Percentiles rank a stretch among this genome's conserved stretches.
phyloP scores from a whole-genome alignment of 2,113 vertebrate species.

The Eidolon helvum region DNA sequence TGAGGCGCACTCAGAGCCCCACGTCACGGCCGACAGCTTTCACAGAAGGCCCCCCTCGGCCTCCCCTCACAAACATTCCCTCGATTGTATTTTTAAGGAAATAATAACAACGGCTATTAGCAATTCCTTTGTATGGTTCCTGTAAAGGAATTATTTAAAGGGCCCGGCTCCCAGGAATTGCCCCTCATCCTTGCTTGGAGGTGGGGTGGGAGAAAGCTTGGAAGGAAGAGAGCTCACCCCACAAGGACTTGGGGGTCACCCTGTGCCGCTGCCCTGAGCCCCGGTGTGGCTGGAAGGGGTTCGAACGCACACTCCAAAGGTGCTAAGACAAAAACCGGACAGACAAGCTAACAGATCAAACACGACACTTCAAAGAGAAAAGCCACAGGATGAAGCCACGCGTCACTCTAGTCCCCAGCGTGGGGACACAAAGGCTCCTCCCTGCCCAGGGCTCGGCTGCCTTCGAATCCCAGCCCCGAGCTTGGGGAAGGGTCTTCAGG shows the following conservation, averaged over 20 bases:
- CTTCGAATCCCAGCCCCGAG: slow-evolving; percentile 81
- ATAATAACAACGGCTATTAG: slow-evolving; percentile 53
- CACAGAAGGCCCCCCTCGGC: neutral
- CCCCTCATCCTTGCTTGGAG: neutral
- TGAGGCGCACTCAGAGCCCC: neutral
- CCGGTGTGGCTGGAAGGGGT: neutral
- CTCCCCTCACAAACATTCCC: neutral
- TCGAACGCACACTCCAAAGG: neutral
- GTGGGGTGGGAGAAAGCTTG: neutral
- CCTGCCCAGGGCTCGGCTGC: slow-evolving; percentile 83
- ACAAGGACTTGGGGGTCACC: slow-evolving; percentile 42
- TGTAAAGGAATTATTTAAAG: slow-evolving; percentile 70
- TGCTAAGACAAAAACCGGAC: slow-evolving; percentile 76
- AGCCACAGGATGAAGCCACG: slow-evolving; percentile 81
- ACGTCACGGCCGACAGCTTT: slow-evolving; percentile 14
- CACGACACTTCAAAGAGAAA: slow-evolving; percentile 88
- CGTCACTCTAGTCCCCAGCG: slow-evolving; percentile 76
- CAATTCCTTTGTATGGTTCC: slow-evolving; percentile 53
- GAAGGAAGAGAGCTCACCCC: slow-evolving; percentile 44
- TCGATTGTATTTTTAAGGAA: slow-evolving; percentile 63
- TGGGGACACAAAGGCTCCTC: slow-evolving; percentile 81
- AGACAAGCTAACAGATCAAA: slow-evolving; percentile 89
- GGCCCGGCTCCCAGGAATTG: neutral
- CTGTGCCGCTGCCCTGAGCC: neutral
- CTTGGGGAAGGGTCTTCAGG: slow-evolving; percentile 81